Conservation (phyloP, 53 echinoderm and acorn worm species). For the Zoroaster sp. region DNA sequence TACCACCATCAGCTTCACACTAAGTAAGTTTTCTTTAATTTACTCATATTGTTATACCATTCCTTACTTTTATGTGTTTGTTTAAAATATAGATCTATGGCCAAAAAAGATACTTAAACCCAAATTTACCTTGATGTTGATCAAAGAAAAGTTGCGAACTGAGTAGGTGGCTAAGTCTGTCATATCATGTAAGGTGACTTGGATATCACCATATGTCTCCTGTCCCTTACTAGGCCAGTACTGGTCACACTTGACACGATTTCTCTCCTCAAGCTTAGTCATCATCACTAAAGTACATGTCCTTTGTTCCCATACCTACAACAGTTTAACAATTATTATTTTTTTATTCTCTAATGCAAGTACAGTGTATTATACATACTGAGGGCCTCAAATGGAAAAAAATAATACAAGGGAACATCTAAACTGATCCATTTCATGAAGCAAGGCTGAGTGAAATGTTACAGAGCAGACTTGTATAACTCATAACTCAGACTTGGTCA, state of each 20-base stretch:
- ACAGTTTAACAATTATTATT: background rate
- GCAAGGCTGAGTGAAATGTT: no score
- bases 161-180: constrained; percentile 94
- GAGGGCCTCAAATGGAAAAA: no score
- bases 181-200: constrained; percentile 89
- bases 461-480: no score
- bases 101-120: background rate
- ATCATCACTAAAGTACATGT: constrained; percentile 96
- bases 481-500: no score
- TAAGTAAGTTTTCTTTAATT: no score
- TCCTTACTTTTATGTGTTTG: background rate
- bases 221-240: constrained; percentile 97
- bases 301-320: constrained; percentile 89
- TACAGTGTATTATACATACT: no score
- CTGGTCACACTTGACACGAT: constrained; percentile 99
- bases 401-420: no score
- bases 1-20: no score
- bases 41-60: background rate
- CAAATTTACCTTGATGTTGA: constrained; percentile 84
- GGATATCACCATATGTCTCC: constrained; percentile 87
- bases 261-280: constrained; percentile 99
- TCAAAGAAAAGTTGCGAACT: constrained; percentile 86
- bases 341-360: no score
- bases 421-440: no score
- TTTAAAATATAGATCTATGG: no score